Conservation (phyloP, 2,888 invertebrate genomes). For the Lasioglossum pauxillum region DNA sequence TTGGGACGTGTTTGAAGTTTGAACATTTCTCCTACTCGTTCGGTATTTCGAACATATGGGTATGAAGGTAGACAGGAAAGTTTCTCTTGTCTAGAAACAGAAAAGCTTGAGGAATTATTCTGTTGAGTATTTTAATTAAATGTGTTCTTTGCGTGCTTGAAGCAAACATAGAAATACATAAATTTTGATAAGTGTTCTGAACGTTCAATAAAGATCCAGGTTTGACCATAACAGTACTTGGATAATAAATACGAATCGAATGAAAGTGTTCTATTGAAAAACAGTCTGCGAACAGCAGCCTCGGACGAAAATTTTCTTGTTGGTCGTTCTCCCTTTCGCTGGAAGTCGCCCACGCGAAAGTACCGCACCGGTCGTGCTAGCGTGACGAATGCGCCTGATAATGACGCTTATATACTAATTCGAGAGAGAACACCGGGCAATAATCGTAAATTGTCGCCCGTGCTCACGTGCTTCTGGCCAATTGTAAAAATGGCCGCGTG, state of each 20-base stretch:
- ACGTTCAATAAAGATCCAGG: neutral
- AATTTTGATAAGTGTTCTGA: neutral
- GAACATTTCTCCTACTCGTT: neutral
- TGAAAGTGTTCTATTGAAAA: neutral
- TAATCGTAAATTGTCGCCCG: slow-evolving; percentile 57
- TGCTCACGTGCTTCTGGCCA: slow-evolving; percentile 45
- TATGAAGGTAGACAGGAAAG: too few species aligned
- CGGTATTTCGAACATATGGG: too few species aligned
- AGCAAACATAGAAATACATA: neutral
- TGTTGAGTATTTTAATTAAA: neutral
- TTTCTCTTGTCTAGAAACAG: too few species aligned
- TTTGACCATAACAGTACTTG: neutral
- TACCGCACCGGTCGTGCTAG: slow-evolving; percentile 33
- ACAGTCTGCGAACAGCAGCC: neutral
- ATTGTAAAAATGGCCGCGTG: slow-evolving; percentile 51
- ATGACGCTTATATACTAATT: slow-evolving; percentile 64
- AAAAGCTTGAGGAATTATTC: too few species aligned
- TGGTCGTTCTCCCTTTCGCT: neutral
- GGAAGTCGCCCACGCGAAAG: slow-evolving; percentile 54
- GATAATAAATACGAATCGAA: neutral
- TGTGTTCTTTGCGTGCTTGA: neutral
- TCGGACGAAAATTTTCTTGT: neutral
- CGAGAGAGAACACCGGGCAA: slow-evolving; percentile 42
- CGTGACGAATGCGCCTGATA: slow-evolving; percentile 65
- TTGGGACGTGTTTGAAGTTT: neutral